These are phyloP conservation scores for Calephelis virginiensis DNA, from an alignment of 1,140 invertebrate species.

Conservation along the genomic window DNA sequence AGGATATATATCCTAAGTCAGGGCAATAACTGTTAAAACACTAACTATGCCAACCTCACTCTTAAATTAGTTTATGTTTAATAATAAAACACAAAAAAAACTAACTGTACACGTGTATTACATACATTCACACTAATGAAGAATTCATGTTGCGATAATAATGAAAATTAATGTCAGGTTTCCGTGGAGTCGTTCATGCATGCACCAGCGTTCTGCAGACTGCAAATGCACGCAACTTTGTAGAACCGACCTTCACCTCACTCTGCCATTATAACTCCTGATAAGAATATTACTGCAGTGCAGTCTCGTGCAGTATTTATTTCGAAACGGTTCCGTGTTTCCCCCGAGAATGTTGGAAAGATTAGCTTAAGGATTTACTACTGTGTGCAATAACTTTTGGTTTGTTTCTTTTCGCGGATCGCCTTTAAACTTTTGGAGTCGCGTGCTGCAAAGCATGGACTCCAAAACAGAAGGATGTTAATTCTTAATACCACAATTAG, in stretches of 20 bases:
- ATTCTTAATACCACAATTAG: too few species aligned
- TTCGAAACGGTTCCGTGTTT: conserved; percentile 28
- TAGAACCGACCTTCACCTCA: conserved; percentile 30
- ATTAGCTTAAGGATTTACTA: conserved; percentile 13
- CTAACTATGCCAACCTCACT: too few species aligned
- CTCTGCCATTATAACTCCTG: conserved; percentile 24
- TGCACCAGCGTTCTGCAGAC: background rate
- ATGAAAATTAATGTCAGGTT: background rate
- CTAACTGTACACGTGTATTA: background rate
- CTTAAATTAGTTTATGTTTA: too few species aligned
- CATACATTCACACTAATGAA: background rate
- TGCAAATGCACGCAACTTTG: conserved; percentile 3
- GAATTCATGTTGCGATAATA: too few species aligned
- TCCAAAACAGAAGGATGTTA: too few species aligned
- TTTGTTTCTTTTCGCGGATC: conserved; percentile 5
- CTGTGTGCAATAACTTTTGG: conserved; percentile 10
- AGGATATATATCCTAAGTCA: too few species aligned
- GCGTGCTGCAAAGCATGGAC: too few species aligned
- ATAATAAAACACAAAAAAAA: too few species aligned
- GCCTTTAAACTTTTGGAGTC: background rate
- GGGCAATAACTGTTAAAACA: too few species aligned
- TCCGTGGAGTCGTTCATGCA: background rate
- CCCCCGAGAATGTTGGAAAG: conserved; percentile 28
- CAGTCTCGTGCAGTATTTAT: conserved; percentile 36
- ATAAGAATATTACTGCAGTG: conserved; percentile 39